phyloP scores from a whole-genome alignment of 2,797 vertebrate species.

The Argya squamiceps region DNA sequence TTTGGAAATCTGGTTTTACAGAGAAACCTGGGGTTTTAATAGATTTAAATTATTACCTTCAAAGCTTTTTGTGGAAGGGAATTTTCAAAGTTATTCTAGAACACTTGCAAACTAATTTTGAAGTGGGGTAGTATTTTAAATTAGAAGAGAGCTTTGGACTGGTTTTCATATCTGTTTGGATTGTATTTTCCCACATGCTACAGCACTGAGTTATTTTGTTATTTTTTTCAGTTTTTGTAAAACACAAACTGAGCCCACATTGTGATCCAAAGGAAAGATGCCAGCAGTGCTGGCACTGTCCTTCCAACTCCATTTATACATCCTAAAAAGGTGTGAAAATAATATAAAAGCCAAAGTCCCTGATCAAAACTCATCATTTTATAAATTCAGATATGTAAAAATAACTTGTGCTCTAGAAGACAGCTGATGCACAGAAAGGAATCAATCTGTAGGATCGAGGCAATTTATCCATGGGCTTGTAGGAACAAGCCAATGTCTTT shows the following conservation, averaged over 20 bases:
- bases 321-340: background rate
- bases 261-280: no score
- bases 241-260: background rate
- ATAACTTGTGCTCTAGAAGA: background rate
- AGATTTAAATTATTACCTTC: background rate
- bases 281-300: rapidly evolving
- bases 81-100: background rate
- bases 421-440: background rate
- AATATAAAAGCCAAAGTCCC: background rate
- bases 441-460: rapidly evolving
- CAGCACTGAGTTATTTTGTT: background rate
- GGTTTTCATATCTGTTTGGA: background rate
- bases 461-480: rapidly evolving
- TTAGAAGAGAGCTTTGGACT: background rate
- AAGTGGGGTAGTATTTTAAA: background rate
- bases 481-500: background rate
- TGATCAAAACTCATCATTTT: background rate
- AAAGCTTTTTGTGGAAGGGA: background rate
- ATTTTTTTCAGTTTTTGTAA: background rate
- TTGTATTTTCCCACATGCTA: background rate
- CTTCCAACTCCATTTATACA: background rate
- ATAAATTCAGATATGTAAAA: background rate
- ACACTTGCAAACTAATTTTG: background rate
- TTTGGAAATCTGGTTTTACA: background rate
- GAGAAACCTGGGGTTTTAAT: background rate